Percentiles rank a stretch among this genome's conserved stretches.
phyloP scores from a whole-genome alignment of 2,797 vertebrate genomes.

The Fundulus diaphanus region DNA sequence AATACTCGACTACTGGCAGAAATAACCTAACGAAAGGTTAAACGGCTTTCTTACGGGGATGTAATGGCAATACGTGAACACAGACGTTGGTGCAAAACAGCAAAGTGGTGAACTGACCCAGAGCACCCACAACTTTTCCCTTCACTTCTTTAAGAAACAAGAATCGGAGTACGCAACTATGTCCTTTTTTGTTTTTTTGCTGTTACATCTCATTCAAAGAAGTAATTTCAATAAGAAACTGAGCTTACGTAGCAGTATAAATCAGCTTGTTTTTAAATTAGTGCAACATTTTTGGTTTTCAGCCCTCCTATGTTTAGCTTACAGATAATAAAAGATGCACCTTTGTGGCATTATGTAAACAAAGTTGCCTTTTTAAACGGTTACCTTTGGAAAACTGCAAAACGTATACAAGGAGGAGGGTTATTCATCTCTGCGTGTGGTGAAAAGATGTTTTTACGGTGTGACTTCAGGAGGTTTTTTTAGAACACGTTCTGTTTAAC shows the following conservation, averaged over 20 bases:
- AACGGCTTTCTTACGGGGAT: constrained; percentile 3
- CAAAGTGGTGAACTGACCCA: constrained; percentile 4
- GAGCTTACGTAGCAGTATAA: constrained; percentile 15
- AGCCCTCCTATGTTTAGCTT: constrained; percentile 49
- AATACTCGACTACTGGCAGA: background rate
- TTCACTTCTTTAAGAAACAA: background rate
- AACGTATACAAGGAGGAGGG: constrained; percentile 40
- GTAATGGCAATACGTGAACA: background rate
- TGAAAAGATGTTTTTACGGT: constrained; percentile 7
- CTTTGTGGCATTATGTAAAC: constrained; percentile 37
- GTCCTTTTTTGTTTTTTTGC: background rate
- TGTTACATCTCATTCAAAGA: constrained; percentile 9
- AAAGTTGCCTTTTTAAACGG: background rate
- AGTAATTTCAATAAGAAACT: background rate
- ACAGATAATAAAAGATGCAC: constrained; percentile 22
- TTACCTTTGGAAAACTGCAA: constrained; percentile 38
- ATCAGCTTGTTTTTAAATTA: constrained; percentile 32
- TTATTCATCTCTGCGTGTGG: constrained; percentile 29
- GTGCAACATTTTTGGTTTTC: constrained; percentile 68
- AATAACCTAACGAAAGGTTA: background rate
- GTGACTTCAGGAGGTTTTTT: constrained; percentile 23
- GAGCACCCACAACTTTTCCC: background rate
- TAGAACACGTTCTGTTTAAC: constrained; percentile 33
- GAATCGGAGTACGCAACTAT: background rate
- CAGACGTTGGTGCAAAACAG: background rate